Percentiles rank a stretch among this genome's conserved stretches.
Evolutionary conservation across 2,888 invertebrate species (phyloP).

Genomic region (Leuctra nigra): DNA sequence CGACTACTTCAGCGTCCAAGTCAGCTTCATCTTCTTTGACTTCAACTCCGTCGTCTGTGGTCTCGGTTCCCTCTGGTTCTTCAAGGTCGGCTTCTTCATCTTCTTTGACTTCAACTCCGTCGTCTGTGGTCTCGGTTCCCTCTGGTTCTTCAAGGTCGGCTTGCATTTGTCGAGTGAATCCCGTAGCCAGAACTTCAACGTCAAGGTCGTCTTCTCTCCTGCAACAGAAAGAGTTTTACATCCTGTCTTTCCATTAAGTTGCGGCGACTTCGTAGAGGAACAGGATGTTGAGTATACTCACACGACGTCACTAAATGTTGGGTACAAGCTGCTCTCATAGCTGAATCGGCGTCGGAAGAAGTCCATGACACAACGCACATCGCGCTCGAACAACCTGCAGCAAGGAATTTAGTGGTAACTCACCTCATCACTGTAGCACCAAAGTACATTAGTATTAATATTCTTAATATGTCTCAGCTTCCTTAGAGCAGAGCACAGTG

Average conservation of each 20-base stretch:
- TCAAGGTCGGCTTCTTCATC: conserved; percentile 21
- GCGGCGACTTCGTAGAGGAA: background rate
- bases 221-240: conserved; percentile 34
- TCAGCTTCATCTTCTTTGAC: conserved; percentile 25
- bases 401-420: conserved; percentile 20
- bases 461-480: too few species aligned
- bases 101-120: conserved; percentile 35
- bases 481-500: too few species aligned
- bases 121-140: conserved; percentile 44
- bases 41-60: background rate
- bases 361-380: conserved; percentile 85
- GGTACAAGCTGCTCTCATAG: conserved; percentile 78
- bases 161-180: conserved; percentile 76
- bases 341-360: conserved; percentile 87
- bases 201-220: conserved; percentile 78
- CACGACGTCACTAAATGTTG: conserved; percentile 62
- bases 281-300: conserved; percentile 36
- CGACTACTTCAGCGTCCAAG: conserved; percentile 28
- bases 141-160: conserved; percentile 53
- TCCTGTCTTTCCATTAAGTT: too few species aligned
- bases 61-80: conserved; percentile 24
- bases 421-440: too few species aligned
- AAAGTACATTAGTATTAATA: too few species aligned
- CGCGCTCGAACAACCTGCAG: conserved; percentile 83
- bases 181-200: conserved; percentile 84